phyloP scores from a whole-genome alignment of 2,113 vertebrate species.

The Lamprotornis superbus region DNA sequence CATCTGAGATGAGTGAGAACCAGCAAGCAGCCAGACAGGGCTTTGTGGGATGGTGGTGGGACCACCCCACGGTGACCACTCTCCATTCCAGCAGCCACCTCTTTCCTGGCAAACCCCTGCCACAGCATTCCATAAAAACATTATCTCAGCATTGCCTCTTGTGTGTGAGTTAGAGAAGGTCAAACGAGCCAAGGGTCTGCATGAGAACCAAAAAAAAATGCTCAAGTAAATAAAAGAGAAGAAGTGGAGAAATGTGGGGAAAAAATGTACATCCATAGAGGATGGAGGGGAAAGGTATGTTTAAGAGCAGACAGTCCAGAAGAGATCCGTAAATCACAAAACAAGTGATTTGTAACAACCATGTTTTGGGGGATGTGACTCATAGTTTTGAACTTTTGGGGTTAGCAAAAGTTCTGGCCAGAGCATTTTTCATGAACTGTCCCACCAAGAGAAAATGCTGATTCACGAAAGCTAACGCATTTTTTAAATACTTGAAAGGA shows the following conservation, averaged over 20 bases:
- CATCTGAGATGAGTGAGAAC: neutral
- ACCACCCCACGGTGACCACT: neutral
- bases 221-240: neutral
- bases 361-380: slow-evolving; percentile 15
- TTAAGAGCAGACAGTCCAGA: neutral
- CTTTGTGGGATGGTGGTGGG: neutral
- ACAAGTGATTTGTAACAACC: neutral
- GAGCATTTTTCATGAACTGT: neutral
- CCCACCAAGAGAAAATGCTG: slow-evolving; percentile 51
- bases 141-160: neutral
- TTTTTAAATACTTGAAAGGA: slow-evolving; percentile 54
- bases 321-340: neutral
- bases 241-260: neutral
- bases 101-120: neutral
- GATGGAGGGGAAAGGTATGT: neutral
- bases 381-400: neutral
- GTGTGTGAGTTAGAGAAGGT: neutral
- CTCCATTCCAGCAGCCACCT: neutral
- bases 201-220: neutral
- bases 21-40: neutral
- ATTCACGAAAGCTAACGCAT: slow-evolving; percentile 31
- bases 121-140: neutral
- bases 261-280: neutral
- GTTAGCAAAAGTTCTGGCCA: slow-evolving; percentile 22
- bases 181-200: neutral